A percentile compares a stretch with the other conserved stretches of the same genome.
phyloP scores from a whole-genome alignment of 53 echinoderm and acorn worm genomes.

The Crossaster papposus region DNA sequence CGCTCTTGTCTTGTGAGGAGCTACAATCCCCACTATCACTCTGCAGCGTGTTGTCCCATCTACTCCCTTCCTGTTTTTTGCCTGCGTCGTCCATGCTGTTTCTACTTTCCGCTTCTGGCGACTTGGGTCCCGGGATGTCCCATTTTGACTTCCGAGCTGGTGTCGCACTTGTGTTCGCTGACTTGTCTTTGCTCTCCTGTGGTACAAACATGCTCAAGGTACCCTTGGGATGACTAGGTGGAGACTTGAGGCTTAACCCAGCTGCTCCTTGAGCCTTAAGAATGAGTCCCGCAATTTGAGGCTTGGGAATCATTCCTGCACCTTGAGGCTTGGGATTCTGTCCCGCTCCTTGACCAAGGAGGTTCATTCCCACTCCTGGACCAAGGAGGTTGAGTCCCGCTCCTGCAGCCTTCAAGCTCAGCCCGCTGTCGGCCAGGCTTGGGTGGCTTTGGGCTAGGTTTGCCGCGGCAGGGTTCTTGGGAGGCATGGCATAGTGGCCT shows the following conservation, averaged over 20 bases:
- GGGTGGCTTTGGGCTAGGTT: not conserved
- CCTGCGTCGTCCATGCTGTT: constrained; percentile 1
- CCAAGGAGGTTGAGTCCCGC: not conserved
- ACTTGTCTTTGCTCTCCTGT: constrained; percentile 14
- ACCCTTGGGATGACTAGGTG: not conserved
- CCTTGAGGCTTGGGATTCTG: not conserved
- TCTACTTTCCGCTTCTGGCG: constrained; percentile 6
- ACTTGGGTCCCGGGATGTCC: constrained; percentile 20
- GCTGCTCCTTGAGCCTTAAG: not conserved
- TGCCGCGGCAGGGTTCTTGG: constrained; percentile 47
- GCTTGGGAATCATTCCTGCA: not conserved
- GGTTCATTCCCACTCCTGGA: too few species aligned
- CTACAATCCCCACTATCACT: not conserved
- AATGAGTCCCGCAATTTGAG: not conserved
- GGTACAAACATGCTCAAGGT: constrained; percentile 6
- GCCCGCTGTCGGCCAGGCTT: constrained; percentile 21
- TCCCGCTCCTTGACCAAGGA: too few species aligned
- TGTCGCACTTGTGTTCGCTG: not conserved
- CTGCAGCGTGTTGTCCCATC: constrained; percentile 18
- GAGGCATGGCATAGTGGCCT: constrained; percentile 44
- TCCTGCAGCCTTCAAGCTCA: constrained; percentile 25
- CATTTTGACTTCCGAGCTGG: constrained; percentile 29
- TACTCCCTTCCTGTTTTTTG: not conserved
- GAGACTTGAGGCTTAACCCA: not conserved
- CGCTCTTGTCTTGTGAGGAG: not conserved